phyloP scores from a whole-genome alignment of 2,888 invertebrate species.

The Omphaloscelis lunosa region DNA sequence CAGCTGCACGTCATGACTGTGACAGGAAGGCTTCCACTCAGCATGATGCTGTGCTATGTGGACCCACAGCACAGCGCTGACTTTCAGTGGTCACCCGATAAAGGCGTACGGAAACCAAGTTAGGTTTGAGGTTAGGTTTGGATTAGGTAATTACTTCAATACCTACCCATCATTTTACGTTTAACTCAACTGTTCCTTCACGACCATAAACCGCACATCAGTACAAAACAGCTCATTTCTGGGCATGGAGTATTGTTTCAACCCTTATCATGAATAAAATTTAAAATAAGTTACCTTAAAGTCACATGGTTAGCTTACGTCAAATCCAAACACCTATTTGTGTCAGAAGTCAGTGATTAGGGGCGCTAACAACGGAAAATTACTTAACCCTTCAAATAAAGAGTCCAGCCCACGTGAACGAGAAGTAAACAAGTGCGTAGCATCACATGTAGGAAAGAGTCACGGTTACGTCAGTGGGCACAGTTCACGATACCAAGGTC shows the following conservation, averaged over 20 bases:
- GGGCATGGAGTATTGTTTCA: neutral
- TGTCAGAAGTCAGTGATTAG: neutral
- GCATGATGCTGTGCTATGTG: too few relatives aligned
- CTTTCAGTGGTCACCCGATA: too few relatives aligned
- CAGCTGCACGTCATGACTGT: too few relatives aligned
- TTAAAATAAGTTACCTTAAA: neutral
- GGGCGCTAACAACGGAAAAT: neutral
- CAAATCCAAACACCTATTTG: neutral
- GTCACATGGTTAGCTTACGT: neutral
- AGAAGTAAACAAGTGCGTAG: conserved; percentile 70
- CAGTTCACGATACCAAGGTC: conserved; percentile 90
- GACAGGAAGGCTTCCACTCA: too few relatives aligned
- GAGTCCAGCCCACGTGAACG: conserved; percentile 58
- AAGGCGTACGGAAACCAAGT: too few relatives aligned
- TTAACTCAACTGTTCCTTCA: neutral
- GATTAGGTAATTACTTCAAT: neutral
- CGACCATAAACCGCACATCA: neutral
- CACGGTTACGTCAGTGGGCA: conserved; percentile 85
- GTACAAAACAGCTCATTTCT: neutral
- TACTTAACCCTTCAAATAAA: conserved; percentile 46
- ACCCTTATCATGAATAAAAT: neutral
- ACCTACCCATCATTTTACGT: neutral
- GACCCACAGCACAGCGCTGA: too few relatives aligned
- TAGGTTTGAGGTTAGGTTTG: too few relatives aligned
- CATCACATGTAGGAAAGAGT: conserved; percentile 81